Base-by-base conservation (phyloP, 2,888 invertebrate genomes). In the Amphipyra tragopoginis region DNA sequence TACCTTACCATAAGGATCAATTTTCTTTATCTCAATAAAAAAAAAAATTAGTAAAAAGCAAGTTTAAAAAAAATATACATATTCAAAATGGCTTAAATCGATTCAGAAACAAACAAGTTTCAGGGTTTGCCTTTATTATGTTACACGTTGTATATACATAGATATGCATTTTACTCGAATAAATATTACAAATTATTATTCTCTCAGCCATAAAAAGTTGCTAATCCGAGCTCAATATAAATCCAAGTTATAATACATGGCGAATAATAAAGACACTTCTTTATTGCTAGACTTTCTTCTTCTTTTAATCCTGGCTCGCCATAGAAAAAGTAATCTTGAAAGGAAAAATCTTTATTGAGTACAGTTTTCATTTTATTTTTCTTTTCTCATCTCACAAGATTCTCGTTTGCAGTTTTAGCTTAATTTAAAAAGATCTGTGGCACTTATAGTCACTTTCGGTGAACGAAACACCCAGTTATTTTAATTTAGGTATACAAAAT, bases 401-500 rank as follows among this genome's bases (percentile, higher is more conserved):
- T 33, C 29, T 5, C 8, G n/a, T 10, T 4, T 33, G 36, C 10
- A 36, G 10, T 13, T 39, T 42, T 33, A 8, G n/a, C 1, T 38
- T 10, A 26, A 43, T 33, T 14, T 5, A 5, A 26, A 26, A 34
- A 36, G 2, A 40, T 29, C 4, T 38, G n/a, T 9, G 6, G 1
- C 6, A 10, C 13, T 52, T 13, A 3, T n/a, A 43, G 9, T 34
- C 1, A n/a, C n/a, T 6, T 38, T 21, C n/a, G 8, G 2, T 34
- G 13, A 38, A 36, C 9, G 34, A 8, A 48, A 26, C 39, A 43
- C 33, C 26, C 2, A 29, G 34, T 42, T 15, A 33, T 50, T 70
- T 49, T 55, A 42, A 69, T 53, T 43, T 51, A n/a, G n/a, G n/a
- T n/a, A 59, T 48, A 47, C 38, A 47, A 60, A 50, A 43, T 66